Conservation (phyloP, 2,797 vertebrate genomes). For the Cottoperca gobio region DNA sequence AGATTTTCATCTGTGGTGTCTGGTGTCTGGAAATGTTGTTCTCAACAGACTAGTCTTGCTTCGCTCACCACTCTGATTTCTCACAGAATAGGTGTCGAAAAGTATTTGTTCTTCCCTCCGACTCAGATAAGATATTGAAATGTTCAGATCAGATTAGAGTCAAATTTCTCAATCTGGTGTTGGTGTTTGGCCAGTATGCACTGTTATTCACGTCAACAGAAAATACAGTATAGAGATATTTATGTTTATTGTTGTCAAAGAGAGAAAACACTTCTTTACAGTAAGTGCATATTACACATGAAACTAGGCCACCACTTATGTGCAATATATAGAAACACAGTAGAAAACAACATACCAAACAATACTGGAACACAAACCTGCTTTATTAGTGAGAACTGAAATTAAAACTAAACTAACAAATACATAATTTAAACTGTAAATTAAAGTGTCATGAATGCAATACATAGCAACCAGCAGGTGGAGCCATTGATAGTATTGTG, state of each 20-base stretch:
- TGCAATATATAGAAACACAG: background rate
- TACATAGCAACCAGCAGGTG: constrained; percentile 62
- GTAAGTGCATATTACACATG: background rate
- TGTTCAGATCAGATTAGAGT: background rate
- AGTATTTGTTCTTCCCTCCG: too few species aligned
- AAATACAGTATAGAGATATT: background rate
- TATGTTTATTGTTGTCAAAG: background rate
- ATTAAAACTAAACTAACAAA: background rate
- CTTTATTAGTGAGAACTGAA: background rate
- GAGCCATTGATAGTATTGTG: constrained; percentile 28
- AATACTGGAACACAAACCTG: background rate
- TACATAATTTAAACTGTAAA: background rate
- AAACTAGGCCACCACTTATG: background rate
- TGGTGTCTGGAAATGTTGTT: too few species aligned
- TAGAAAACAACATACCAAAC: background rate
- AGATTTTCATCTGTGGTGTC: too few species aligned
- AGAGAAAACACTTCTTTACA: background rate
- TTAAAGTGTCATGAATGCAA: background rate
- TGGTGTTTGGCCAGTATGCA: background rate
- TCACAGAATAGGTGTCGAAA: too few species aligned
- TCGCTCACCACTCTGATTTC: too few species aligned
- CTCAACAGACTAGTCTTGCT: too few species aligned
- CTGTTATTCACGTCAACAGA: background rate
- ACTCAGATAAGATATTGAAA: background rate
- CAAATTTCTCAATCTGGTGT: background rate